Base-by-base conservation (phyloP, 2,888 invertebrate genomes). In the Thecophora atra region DNA sequence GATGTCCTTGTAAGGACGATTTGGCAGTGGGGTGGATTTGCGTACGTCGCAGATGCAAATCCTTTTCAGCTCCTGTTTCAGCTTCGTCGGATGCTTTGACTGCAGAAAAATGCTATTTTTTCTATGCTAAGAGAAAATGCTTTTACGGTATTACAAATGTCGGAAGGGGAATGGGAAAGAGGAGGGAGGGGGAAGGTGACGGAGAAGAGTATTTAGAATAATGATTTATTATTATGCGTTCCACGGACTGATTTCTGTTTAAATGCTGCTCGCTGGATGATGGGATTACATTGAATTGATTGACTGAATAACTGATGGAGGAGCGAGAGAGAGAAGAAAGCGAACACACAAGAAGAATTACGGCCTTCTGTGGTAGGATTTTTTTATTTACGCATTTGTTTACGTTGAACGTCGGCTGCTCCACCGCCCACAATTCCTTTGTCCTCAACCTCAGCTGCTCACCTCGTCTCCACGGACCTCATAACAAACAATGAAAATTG, bases 401-500 rank as follows among this genome's bases (percentile, higher is more conserved):
- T 21, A n/a, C 37, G 21, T 63, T 63, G 19, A 63, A 63, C 19
- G 15, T n/a, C 15, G n/a, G 4, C 15, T 8, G 37, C n/a, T 42
- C 19, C 42, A 5, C 19, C 1, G 15, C 42, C 6, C n/a, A 15
- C 37, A 0, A 8, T 8, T 17, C 15, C n/a, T 42, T 2, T 42
- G n/a, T 19, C 63, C 8, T 4, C 13, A 7, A 63, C 37, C 63
- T 15, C 19, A 6, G n/a, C 21, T 17, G 63, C 24, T 51, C 30
- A 26, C 19, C 65, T 52, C 24, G n/a, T 13, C 54, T 21, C 66
- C n/a, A 11, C 19, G 17, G 51, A 37, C 54, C n/a, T n/a, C 52
- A 54, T 56, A 81, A 80, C 79, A 77, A 75, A 77, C 76, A 62
- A 77, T 76, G 78, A 74, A 80, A 81, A 81, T 81, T 81, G 81